Percentiles rank a stretch among this genome's conserved stretches.
These are phyloP conservation scores for Diplazon laetatorius DNA, from an alignment of 2,888 invertebrate genomes.

Conservation along the genomic window DNA sequence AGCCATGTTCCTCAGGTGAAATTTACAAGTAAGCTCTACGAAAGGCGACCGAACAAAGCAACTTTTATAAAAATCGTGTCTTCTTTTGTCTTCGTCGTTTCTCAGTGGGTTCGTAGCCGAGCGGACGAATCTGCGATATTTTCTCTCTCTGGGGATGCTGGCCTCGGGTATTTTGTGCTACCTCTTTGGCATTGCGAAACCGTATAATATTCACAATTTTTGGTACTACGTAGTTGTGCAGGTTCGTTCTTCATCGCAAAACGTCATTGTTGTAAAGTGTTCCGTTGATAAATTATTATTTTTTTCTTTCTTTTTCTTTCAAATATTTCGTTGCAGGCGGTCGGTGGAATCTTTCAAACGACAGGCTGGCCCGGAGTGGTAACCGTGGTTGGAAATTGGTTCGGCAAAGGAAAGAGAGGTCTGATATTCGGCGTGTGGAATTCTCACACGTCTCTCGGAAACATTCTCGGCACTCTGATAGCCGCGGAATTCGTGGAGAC, in stretches of 20 bases:
- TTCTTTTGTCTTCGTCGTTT: slow-evolving; percentile 47
- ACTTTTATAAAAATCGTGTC: slow-evolving; percentile 48
- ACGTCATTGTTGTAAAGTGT: not conserved
- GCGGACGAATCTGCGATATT: slow-evolving; percentile 94
- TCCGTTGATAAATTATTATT: slow-evolving; percentile 34
- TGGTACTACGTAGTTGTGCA: slow-evolving; percentile 93
- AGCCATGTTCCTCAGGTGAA: slow-evolving; percentile 93
- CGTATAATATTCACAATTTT: slow-evolving; percentile 91
- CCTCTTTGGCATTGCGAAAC: slow-evolving; percentile 93
- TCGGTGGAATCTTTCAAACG: slow-evolving; percentile 94
- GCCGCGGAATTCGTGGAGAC: slow-evolving; percentile 93
- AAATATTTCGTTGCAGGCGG: slow-evolving; percentile 83
- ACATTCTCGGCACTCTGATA: slow-evolving; percentile 95
- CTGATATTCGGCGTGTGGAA: slow-evolving; percentile 98
- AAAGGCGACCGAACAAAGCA: slow-evolving; percentile 11
- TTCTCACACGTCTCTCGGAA: slow-evolving; percentile 97
- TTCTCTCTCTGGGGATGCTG: slow-evolving; percentile 95
- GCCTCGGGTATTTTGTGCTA: slow-evolving; percentile 93
- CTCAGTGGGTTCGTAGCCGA: slow-evolving; percentile 94
- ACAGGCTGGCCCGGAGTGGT: slow-evolving; percentile 99
- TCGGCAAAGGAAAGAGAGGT: slow-evolving; percentile 94
- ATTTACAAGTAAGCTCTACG: slow-evolving; percentile 67
- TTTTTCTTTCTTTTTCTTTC: slow-evolving; percentile 21
- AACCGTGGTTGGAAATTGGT: slow-evolving; percentile 97
- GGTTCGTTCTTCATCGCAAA: slow-evolving; percentile 82